A percentile compares a stretch with the other conserved stretches of the same genome.
phyloP scores from a whole-genome alignment of 2,888 invertebrate species.

The Eulithis prunata region DNA sequence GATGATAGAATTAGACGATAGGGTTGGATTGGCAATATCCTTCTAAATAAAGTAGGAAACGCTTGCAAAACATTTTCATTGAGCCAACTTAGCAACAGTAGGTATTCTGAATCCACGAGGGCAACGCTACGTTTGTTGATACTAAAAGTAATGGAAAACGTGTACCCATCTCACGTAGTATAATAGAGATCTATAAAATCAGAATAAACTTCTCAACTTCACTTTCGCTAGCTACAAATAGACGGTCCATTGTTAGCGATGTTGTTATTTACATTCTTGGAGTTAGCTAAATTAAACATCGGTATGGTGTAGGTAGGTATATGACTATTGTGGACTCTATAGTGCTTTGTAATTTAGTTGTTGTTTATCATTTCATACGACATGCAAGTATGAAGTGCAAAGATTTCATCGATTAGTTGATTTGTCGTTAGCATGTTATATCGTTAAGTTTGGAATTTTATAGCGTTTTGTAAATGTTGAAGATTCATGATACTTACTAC shows the following conservation, averaged over 20 bases:
- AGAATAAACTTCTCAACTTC: constrained; percentile 39
- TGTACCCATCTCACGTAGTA: constrained; percentile 26
- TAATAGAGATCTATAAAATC: constrained; percentile 35
- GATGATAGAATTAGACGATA: too few relatives aligned
- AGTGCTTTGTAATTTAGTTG: constrained; percentile 32
- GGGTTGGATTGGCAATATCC: too few relatives aligned
- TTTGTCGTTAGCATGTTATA: too few relatives aligned
- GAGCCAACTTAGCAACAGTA: constrained; percentile 1
- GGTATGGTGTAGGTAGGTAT: neutral
- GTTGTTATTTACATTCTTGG: constrained; percentile 38
- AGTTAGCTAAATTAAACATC: constrained; percentile 37
- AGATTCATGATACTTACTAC: too few relatives aligned
- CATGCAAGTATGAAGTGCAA: too few relatives aligned
- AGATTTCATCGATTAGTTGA: too few relatives aligned
- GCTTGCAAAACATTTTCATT: constrained; percentile 1
- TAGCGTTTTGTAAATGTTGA: too few relatives aligned
- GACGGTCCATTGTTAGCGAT: constrained; percentile 30
- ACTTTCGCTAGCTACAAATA: constrained; percentile 42
- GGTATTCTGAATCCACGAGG: constrained; percentile 4
- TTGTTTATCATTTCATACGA: constrained; percentile 9
- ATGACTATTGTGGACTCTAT: constrained; percentile 8
- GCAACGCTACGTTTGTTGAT: constrained; percentile 20
- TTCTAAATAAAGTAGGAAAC: too few relatives aligned
- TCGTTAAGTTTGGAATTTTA: too few relatives aligned
- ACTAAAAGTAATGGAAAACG: constrained; percentile 27